Evolutionary conservation across 2,888 invertebrate genomes (phyloP).

Genomic region (Troilus luridus): DNA sequence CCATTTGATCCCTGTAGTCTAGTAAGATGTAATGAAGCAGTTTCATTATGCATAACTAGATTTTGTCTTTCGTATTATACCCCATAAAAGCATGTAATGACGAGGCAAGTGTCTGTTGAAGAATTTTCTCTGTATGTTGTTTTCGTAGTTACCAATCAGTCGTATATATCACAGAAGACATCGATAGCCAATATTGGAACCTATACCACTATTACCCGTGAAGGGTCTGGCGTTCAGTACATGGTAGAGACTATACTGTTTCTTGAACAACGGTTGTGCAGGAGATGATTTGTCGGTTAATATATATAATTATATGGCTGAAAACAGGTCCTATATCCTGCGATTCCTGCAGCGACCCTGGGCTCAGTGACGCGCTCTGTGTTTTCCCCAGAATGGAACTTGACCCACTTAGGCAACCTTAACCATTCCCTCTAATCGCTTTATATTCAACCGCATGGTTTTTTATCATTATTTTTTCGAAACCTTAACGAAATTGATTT

Average conservation of each 20-base stretch:
- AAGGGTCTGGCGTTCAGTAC: too few relatives aligned
- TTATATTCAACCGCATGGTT: background rate
- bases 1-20: background rate
- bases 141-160: background rate
- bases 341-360: background rate
- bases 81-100: background rate
- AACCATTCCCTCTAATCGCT: background rate
- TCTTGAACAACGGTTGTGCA: too few relatives aligned
- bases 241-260: too few relatives aligned
- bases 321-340: background rate
- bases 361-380: background rate
- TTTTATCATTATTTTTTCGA: background rate
- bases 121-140: background rate
- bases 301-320: too few relatives aligned
- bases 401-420: conserved; percentile 46
- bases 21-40: background rate
- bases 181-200: too few relatives aligned
- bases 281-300: too few relatives aligned
- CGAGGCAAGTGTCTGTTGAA: background rate
- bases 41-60: background rate
- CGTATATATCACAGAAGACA: background rate
- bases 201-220: too few relatives aligned
- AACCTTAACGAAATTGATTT: background rate
- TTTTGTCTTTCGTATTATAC: background rate
- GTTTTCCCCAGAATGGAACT: background rate